phyloP scores from a whole-genome alignment of 2,797 vertebrate species.

The Rhinogobio ventralis region DNA sequence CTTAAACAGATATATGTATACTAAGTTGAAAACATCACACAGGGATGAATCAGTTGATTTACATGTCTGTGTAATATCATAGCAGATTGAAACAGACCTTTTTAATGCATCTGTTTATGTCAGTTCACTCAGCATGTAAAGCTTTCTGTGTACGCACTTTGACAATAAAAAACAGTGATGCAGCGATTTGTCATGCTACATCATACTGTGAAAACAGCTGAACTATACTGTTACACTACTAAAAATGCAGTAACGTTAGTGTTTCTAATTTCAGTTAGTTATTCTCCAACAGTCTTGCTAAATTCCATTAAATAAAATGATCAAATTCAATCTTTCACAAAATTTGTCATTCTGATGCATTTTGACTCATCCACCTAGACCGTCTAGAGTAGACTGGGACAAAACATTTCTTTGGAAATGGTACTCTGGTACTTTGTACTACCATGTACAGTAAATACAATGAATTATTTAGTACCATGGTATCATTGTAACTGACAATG shows the following conservation, averaged over 20 bases:
- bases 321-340: slow-evolving; percentile 61
- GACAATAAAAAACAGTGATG: neutral
- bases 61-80: neutral
- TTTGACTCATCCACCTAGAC: slow-evolving; percentile 5
- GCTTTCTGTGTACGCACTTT: neutral
- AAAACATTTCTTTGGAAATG: neutral
- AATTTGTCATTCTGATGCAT: neutral
- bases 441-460: neutral
- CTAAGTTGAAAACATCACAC: neutral
- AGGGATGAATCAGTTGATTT: neutral
- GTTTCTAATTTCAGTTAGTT: neutral
- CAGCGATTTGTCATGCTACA: neutral
- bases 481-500: neutral
- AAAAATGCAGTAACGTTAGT: neutral
- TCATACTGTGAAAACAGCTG: neutral
- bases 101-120: neutral
- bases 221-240: neutral
- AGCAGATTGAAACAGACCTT: neutral
- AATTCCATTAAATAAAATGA: neutral
- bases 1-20: neutral
- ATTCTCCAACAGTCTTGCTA: neutral
- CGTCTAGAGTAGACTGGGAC: neutral
- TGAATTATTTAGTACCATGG: neutral
- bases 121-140: neutral
- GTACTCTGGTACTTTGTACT: neutral